A percentile compares a stretch with the other conserved stretches of the same genome.
phyloP scores from a whole-genome alignment of 2,888 invertebrate genomes.

The Zele albiditarsus region DNA sequence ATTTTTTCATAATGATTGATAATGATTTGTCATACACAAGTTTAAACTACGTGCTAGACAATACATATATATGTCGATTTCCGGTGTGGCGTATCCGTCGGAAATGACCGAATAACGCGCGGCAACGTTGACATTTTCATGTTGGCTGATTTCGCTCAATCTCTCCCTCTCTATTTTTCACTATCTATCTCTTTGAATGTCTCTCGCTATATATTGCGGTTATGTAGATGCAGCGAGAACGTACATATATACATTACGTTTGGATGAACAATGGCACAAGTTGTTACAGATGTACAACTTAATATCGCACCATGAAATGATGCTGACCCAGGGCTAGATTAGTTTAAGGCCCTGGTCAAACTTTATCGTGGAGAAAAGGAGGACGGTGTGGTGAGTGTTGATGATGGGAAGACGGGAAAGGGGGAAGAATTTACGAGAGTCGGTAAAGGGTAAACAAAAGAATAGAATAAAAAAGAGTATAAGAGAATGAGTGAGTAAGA shows the following conservation, averaged over 20 bases:
- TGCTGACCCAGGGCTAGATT: conserved; percentile 49
- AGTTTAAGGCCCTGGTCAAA: neutral
- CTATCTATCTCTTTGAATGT: conserved; percentile 4
- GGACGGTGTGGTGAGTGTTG: conserved; percentile 31
- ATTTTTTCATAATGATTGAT: neutral
- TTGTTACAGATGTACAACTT: conserved; percentile 36
- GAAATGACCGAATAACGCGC: conserved; percentile 14
- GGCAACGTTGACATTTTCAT: conserved; percentile 27
- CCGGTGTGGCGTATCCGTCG: conserved; percentile 18
- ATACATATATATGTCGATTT: conserved; percentile 5
- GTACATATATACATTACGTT: conserved; percentile 7
- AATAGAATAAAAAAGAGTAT: neutral
- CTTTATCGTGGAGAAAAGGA: conserved; percentile 19
- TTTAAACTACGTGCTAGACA: neutral
- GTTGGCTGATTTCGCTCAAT: neutral
- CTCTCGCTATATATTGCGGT: neutral
- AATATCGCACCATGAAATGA: conserved; percentile 30
- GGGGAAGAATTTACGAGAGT: conserved; percentile 14
- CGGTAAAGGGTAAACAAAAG: conserved; percentile 33
- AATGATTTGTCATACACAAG: neutral
- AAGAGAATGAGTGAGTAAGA: conserved; percentile 44
- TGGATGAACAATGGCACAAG: conserved; percentile 19
- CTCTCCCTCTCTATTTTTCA: conserved; percentile 8
- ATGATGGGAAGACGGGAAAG: conserved; percentile 33
- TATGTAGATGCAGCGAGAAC: neutral